Evolutionary conservation across 2,888 invertebrate species (phyloP).

Genomic region (Prenolepis imparis): DNA sequence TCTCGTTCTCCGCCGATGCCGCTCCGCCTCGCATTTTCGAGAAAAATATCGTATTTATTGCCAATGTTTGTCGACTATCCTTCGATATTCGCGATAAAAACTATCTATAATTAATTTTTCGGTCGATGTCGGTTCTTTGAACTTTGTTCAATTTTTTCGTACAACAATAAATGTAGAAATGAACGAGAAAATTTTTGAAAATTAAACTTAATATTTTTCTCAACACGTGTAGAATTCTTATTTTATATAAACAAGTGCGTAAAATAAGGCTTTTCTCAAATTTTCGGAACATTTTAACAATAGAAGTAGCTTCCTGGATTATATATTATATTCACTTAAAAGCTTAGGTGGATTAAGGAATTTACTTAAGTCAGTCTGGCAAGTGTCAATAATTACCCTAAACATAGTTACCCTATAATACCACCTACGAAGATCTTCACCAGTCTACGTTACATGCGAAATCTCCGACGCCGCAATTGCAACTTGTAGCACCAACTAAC

Average conservation of each 20-base stretch:
- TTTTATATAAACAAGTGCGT: background rate
- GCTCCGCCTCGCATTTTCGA: conserved; percentile 29
- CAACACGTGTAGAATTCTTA: background rate
- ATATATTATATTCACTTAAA: background rate
- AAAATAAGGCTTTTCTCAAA: background rate
- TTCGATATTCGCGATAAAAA: background rate
- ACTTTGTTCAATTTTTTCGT: background rate
- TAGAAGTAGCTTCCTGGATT: conserved; percentile 3
- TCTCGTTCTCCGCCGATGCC: conserved; percentile 57
- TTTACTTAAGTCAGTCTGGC: conserved; percentile 12
- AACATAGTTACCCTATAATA: conserved; percentile 2
- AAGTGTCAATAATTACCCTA: conserved; percentile 25
- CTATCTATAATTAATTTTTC: background rate
- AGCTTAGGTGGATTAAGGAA: background rate
- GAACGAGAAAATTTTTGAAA: background rate
- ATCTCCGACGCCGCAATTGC: conserved; percentile 14
- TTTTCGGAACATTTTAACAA: background rate
- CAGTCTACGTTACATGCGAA: conserved; percentile 23
- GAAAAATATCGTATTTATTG: conserved; percentile 11
- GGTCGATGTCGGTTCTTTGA: background rate
- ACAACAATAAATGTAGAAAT: background rate
- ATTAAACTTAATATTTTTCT: background rate
- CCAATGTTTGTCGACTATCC: background rate
- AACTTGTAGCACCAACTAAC: conserved; percentile 5
- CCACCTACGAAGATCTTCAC: background rate